Conservation (phyloP, 2,797 vertebrate genomes). For the Acanthis flammea region DNA sequence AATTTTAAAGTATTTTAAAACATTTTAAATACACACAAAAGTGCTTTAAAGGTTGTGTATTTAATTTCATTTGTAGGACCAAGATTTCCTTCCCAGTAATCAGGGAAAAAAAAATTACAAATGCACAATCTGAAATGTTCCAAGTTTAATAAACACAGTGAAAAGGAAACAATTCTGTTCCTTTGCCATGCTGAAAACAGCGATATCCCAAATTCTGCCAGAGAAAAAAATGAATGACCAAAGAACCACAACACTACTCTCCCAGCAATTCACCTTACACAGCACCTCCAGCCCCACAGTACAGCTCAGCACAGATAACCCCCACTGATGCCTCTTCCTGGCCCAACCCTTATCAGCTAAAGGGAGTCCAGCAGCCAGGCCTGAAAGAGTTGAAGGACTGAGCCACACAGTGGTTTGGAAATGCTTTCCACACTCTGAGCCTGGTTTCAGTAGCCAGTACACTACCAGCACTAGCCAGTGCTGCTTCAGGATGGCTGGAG, state of each 20-base stretch:
- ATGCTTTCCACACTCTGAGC: neutral
- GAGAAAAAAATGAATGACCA: rapidly evolving
- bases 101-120: neutral
- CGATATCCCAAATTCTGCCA: neutral
- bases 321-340: neutral
- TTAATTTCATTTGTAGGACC: neutral
- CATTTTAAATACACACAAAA: neutral
- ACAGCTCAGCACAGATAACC: rapidly evolving
- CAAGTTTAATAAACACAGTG: neutral
- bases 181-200: neutral
- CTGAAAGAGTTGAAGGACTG: neutral
- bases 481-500: neutral
- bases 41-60: neutral
- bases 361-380: neutral
- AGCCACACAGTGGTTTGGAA: neutral
- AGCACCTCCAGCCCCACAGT: neutral
- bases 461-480: neutral
- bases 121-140: neutral
- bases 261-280: neutral
- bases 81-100: neutral
- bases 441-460: neutral
- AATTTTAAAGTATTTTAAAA: neutral
- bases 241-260: neutral
- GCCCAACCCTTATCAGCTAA: neutral
- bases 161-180: neutral